Evolutionary conservation across 2,113 vertebrate species (phyloP).

Genomic region (Chiloscyllium plagiosum): DNA sequence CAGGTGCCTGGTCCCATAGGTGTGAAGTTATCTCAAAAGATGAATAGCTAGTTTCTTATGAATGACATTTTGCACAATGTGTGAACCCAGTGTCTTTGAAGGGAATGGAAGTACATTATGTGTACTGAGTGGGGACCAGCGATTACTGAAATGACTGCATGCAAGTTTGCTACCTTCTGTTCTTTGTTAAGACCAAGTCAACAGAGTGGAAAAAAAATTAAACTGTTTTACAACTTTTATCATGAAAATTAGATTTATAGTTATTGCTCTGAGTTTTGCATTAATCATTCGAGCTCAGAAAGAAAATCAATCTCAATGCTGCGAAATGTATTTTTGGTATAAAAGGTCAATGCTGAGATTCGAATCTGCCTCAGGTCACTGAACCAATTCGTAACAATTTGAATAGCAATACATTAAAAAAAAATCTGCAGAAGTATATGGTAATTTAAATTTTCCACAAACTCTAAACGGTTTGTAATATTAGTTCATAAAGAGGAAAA

Average conservation of each 20-base stretch:
- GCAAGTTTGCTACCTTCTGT: constrained; percentile 13
- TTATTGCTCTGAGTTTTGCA: background rate
- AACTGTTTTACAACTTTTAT: constrained; percentile 26
- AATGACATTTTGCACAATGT: background rate
- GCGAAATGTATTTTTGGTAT: background rate
- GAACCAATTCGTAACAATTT: background rate
- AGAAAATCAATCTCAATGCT: background rate
- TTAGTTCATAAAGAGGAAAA: background rate
- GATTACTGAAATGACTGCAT: background rate
- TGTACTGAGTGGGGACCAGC: background rate
- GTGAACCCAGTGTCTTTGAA: background rate
- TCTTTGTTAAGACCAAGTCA: constrained; percentile 5
- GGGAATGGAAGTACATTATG: constrained; percentile 2
- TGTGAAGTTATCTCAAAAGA: background rate
- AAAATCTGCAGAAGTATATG: background rate
- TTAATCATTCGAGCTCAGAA: background rate
- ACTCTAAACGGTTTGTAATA: background rate
- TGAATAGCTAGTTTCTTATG: background rate
- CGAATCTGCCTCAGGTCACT: background rate
- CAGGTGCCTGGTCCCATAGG: background rate
- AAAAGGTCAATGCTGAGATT: background rate
- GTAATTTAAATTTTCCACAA: background rate
- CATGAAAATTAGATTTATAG: constrained; percentile 10
- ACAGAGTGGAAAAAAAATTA: background rate
- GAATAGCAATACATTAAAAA: background rate